phyloP scores from a whole-genome alignment of 2,113 vertebrate species.

The Rattus norvegicus region DNA sequence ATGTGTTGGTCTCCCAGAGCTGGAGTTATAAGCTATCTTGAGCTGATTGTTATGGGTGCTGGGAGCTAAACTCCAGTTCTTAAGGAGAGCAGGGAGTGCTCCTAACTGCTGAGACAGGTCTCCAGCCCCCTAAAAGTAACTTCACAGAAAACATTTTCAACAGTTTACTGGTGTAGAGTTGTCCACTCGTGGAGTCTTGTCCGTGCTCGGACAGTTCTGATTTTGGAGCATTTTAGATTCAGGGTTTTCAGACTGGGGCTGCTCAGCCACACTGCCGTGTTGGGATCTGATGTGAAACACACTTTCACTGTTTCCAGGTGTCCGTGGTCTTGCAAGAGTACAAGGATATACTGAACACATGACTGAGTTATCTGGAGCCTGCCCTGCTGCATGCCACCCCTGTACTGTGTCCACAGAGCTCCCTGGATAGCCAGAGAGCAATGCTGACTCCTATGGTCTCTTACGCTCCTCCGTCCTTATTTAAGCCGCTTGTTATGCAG shows the following conservation, averaged over 20 bases:
- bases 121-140: background rate
- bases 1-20: background rate
- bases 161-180: background rate
- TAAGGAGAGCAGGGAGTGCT: background rate
- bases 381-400: too few relatives aligned
- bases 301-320: background rate
- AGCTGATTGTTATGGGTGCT: background rate
- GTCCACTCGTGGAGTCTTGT: background rate
- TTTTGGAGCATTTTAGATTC: background rate
- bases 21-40: background rate
- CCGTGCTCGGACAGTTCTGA: background rate
- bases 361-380: background rate
- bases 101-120: background rate
- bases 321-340: background rate
- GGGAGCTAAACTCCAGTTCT: background rate
- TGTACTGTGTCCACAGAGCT: fast-evolving
- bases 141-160: background rate
- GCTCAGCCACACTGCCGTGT: background rate
- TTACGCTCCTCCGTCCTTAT: fast-evolving
- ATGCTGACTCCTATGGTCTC: too few relatives aligned
- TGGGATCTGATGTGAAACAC: background rate
- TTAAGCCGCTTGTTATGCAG: fast-evolving
- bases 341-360: background rate
- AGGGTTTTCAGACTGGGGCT: background rate
- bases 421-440: background rate